These are phyloP conservation scores for Macroglossus sobrinus DNA, from an alignment of 2,113 vertebrate genomes.

Conservation along the genomic window DNA sequence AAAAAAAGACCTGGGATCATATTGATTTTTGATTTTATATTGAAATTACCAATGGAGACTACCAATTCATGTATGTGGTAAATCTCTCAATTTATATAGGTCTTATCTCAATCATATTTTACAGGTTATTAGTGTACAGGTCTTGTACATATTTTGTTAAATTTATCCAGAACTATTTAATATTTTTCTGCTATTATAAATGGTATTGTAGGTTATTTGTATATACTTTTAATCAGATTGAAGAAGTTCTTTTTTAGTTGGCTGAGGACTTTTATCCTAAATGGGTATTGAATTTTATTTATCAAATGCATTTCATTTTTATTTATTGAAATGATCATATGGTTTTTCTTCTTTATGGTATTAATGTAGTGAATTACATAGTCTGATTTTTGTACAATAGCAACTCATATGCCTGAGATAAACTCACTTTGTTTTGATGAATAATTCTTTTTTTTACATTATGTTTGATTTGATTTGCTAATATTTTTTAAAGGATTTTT, in stretches of 20 bases:
- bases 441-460: slow-evolving; percentile 23
- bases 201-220: background rate
- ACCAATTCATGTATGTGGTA: background rate
- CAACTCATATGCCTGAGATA: background rate
- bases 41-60: background rate
- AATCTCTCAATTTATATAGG: background rate
- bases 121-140: background rate
- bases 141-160: slow-evolving; percentile 11
- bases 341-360: background rate
- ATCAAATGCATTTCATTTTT: background rate
- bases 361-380: background rate
- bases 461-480: slow-evolving; percentile 30
- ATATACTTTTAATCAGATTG: background rate
- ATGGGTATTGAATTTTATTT: slow-evolving; percentile 20
- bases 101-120: background rate
- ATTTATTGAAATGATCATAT: background rate
- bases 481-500: slow-evolving; percentile 11
- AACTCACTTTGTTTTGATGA: background rate
- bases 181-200: background rate
- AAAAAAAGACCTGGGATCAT: background rate
- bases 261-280: background rate
- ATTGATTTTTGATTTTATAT: slow-evolving; percentile 3
- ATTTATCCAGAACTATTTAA: background rate
- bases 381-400: background rate
- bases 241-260: slow-evolving; percentile 11